Evolutionary conservation across 2,797 vertebrate genomes (phyloP).

Genomic region (Pangasius djambal): DNA sequence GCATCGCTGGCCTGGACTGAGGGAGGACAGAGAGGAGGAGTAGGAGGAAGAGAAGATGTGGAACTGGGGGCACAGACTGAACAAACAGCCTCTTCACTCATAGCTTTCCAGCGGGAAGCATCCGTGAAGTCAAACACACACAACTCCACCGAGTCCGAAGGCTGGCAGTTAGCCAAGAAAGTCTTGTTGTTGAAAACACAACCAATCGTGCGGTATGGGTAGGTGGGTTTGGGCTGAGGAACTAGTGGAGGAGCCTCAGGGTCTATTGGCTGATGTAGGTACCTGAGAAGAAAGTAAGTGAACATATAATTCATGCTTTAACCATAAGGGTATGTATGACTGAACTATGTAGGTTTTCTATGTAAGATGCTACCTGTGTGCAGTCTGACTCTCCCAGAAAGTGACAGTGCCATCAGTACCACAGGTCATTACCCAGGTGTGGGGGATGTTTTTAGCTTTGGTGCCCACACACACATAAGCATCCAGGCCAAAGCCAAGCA

Average conservation of each 20-base stretch:
- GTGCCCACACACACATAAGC: constrained; percentile 96
- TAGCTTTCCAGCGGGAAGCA: constrained; percentile 93
- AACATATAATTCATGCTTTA: not conserved
- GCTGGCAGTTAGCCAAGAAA: constrained; percentile 93
- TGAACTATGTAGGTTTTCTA: not conserved
- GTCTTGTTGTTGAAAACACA: constrained; percentile 92
- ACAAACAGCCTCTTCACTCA: constrained; percentile 92
- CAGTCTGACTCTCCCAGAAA: constrained; percentile 97
- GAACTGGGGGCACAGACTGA: constrained; percentile 88
- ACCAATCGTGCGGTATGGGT: constrained; percentile 90
- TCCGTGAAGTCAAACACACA: constrained; percentile 88
- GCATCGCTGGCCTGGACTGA: constrained; percentile 79
- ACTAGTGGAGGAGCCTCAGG: constrained; percentile 83
- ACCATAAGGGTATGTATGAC: not conserved
- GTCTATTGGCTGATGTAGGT: constrained; percentile 84
- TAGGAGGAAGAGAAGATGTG: constrained; percentile 80
- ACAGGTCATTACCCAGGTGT: constrained; percentile 93
- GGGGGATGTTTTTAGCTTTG: constrained; percentile 85
- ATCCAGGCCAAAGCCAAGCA: constrained; percentile 93
- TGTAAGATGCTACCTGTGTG: constrained; percentile 79
- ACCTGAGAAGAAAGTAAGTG: constrained; percentile 71
- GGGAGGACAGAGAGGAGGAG: constrained; percentile 85
- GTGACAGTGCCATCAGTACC: constrained; percentile 87
- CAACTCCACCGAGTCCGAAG: constrained; percentile 87
- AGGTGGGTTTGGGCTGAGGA: constrained; percentile 82